phyloP scores from a whole-genome alignment of 2,113 vertebrate genomes.

The Felis chaus region DNA sequence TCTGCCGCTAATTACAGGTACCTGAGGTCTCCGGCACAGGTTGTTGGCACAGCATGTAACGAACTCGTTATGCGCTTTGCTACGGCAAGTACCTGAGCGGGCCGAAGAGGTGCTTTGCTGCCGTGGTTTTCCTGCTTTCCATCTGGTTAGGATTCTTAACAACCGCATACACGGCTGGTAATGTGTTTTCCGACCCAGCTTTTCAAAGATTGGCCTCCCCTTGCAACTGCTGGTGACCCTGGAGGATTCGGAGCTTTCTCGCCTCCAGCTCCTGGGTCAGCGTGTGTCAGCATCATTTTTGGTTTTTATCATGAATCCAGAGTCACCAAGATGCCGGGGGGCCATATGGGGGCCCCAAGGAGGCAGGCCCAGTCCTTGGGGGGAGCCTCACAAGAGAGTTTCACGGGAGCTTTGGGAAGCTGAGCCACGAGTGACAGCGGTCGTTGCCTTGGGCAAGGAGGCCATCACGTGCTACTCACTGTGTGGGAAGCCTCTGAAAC shows the following conservation, averaged over 20 bases:
- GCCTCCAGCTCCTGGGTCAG: neutral
- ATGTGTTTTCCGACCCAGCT: slow-evolving; percentile 10
- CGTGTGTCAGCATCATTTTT: neutral
- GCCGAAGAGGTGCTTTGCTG: neutral
- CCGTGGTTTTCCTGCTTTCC: neutral
- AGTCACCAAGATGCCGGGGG: neutral
- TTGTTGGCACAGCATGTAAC: neutral
- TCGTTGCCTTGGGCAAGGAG: neutral
- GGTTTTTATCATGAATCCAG: neutral
- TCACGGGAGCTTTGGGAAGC: neutral
- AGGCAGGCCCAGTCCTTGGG: neutral
- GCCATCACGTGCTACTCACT: neutral
- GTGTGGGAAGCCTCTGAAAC: neutral
- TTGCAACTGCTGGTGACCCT: neutral
- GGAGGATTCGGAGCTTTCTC: neutral
- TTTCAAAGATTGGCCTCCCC: neutral
- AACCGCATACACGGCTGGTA: neutral
- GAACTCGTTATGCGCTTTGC: neutral
- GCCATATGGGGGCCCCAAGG: neutral
- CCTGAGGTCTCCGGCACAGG: neutral
- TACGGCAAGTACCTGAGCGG: neutral
- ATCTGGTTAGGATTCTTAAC: slow-evolving; percentile 38
- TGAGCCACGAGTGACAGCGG: neutral
- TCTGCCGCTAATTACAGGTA: neutral
- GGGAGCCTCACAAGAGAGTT: neutral